Base-by-base conservation (phyloP, 1,140 invertebrate genomes). In the Drosophila subobscura region DNA sequence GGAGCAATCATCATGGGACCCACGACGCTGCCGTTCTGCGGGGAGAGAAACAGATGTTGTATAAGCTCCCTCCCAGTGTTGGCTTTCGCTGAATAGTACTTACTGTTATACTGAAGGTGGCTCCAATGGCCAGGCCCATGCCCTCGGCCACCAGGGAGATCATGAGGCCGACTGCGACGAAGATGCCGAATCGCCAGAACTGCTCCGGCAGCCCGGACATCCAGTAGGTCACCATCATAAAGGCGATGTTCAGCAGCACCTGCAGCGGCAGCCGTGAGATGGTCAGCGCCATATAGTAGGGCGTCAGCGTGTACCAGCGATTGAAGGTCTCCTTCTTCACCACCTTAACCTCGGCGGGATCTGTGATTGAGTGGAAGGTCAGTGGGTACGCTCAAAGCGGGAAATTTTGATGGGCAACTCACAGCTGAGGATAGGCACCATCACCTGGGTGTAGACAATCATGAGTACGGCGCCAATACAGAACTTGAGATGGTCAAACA, bases 261-360 rank as follows among this genome's bases (percentile, higher is more conserved):
- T 93, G 93, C 0, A 93, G 76, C 0, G 94, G 94, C 42, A 94
- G 61, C 49, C 93, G 93, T 0, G 96, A 96, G 23, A 97, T 91
- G 0, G 95, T 96, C 56, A 96, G 92, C 0, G 96, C 96, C 22
- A 95, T 92, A 79, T 96, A 97, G 92, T 97, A 97, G 0, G 96
- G 94, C 45, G 94, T 94, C 0, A 96, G 91, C 37, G 94, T 94
- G 91, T 97, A 97, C 96, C 96, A 97, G 68, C 95, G 94, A 91
- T 97, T 97, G 56, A 97, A 94, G 83, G 96, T 95, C 91, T 97
- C 96, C 90, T 96, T 94, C 59, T 95, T 95, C 66, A 97, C 94
- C 23, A 97, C 93, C 76, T 95, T 94, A 63, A 96, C 95, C 93
- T 97, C 96, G 83, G 94, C 92, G 0, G 96, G 96, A 94, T 95